phyloP scores from a whole-genome alignment of 2,888 invertebrate genomes.

The Geophilus truncorum region DNA sequence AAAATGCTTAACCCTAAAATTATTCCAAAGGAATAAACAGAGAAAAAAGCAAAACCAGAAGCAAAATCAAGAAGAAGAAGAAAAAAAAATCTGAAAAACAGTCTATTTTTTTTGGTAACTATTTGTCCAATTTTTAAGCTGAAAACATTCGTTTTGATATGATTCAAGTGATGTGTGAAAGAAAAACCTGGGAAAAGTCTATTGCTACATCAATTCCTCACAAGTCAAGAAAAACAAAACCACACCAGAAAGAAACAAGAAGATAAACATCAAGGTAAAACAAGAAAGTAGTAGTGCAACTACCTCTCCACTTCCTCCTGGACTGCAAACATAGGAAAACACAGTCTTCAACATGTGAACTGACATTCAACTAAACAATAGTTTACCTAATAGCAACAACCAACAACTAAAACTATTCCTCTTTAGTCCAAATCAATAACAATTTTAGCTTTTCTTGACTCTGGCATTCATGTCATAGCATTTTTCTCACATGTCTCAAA shows the following conservation, averaged over 20 bases:
- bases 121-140: not conserved
- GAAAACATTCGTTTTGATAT: slow-evolving; percentile 2
- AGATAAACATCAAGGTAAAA: too few relatives aligned
- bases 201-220: slow-evolving; percentile 1
- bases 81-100: not conserved
- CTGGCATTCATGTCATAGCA: slow-evolving; percentile 1
- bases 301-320: not conserved
- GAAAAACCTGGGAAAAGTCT: not conserved
- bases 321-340: not conserved
- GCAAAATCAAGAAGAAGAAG: not conserved
- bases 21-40: not conserved
- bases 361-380: not conserved
- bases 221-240: not conserved
- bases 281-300: not conserved
- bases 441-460: slow-evolving; percentile 1
- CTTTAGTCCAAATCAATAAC: not conserved
- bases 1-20: not conserved
- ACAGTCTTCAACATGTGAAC: not conserved
- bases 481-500: not conserved
- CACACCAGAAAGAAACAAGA: not conserved
- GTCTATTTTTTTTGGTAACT: slow-evolving; percentile 3
- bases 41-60: not conserved
- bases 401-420: not conserved
- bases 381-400: not conserved
- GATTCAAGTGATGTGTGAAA: not conserved